These are phyloP conservation scores for Orthosia cruda DNA, from an alignment of 2,888 invertebrate genomes.

Conservation along the genomic window DNA sequence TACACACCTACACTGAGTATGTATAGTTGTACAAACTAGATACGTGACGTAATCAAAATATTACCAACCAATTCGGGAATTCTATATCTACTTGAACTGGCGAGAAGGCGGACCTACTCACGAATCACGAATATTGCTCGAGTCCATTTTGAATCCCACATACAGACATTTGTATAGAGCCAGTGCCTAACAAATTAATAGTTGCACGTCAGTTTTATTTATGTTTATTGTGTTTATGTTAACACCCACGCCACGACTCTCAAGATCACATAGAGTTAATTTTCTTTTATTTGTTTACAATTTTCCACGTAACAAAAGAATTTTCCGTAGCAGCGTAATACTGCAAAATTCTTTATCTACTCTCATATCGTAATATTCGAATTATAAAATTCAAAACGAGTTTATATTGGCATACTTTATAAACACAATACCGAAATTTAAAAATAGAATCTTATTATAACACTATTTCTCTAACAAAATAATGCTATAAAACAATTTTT, in stretches of 20 bases:
- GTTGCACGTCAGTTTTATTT: neutral
- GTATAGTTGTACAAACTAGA: slow-evolving; percentile 27
- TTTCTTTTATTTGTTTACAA: slow-evolving; percentile 17
- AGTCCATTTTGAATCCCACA: slow-evolving; percentile 13
- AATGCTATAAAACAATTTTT: too few relatives aligned
- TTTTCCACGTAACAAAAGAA: slow-evolving; percentile 1
- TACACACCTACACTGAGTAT: slow-evolving; percentile 26
- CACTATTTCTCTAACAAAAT: too few relatives aligned
- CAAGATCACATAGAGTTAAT: neutral
- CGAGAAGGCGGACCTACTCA: slow-evolving; percentile 21
- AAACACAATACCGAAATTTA: too few relatives aligned
- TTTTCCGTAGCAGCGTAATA: slow-evolving; percentile 3
- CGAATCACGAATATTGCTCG: slow-evolving; percentile 22
- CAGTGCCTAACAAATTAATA: neutral
- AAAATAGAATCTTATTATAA: too few relatives aligned
- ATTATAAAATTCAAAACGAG: too few relatives aligned
- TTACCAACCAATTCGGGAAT: slow-evolving; percentile 30
- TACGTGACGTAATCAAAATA: slow-evolving; percentile 50
- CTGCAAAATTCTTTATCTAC: slow-evolving; percentile 9
- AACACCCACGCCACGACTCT: slow-evolving; percentile 11
- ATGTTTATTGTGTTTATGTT: slow-evolving; percentile 6
- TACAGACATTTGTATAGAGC: slow-evolving; percentile 8
- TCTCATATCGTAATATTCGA: too few relatives aligned
- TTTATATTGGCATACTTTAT: too few relatives aligned
- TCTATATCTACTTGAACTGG: slow-evolving; percentile 11